Conservation (phyloP, 53 echinoderm and acorn worm genomes). For the Hippasteria phrygiana region DNA sequence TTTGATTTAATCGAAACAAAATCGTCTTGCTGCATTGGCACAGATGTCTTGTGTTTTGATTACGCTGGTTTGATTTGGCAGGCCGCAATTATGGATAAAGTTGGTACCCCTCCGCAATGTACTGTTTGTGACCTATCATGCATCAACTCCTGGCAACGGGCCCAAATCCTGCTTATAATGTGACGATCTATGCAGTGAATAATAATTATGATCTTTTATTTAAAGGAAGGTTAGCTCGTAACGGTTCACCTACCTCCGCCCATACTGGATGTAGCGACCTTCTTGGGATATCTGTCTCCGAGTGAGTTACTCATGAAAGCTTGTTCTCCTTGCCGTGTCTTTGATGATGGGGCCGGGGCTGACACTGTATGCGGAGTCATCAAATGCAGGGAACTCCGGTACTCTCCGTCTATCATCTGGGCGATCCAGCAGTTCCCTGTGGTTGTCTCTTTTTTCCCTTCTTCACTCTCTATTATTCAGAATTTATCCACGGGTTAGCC, state of each 20-base stretch:
- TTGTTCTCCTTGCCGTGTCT: slow-evolving; percentile 2
- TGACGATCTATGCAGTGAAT: not conserved
- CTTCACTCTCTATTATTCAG: slow-evolving; percentile 20
- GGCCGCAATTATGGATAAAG: too few relatives aligned
- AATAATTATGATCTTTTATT: not conserved
- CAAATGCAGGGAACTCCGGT: slow-evolving; percentile 7
- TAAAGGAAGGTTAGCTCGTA: not conserved
- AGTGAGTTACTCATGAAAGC: slow-evolving; percentile 51
- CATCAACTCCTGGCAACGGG: not conserved
- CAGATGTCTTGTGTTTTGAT: too few relatives aligned
- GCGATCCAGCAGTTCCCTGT: not conserved
- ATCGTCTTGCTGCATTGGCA: too few relatives aligned
- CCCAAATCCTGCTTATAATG: not conserved
- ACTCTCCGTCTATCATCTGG: slow-evolving; percentile 30
- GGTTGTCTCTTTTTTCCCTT: not conserved
- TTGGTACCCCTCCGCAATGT: too few relatives aligned
- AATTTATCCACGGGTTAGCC: slow-evolving; percentile 14
- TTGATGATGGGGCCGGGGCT: not conserved
- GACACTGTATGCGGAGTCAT: slow-evolving; percentile 30
- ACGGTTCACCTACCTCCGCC: slow-evolving; percentile 47
- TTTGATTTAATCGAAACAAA: too few relatives aligned
- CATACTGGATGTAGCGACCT: slow-evolving; percentile 54
- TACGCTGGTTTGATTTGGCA: too few relatives aligned
- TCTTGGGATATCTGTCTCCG: slow-evolving; percentile 32
- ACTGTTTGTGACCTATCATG: not conserved